Evolutionary conservation across 2,888 invertebrate genomes (phyloP), one percentile per base, ranked within the genome.

Genomic region (Allolobophora icterica): DNA sequence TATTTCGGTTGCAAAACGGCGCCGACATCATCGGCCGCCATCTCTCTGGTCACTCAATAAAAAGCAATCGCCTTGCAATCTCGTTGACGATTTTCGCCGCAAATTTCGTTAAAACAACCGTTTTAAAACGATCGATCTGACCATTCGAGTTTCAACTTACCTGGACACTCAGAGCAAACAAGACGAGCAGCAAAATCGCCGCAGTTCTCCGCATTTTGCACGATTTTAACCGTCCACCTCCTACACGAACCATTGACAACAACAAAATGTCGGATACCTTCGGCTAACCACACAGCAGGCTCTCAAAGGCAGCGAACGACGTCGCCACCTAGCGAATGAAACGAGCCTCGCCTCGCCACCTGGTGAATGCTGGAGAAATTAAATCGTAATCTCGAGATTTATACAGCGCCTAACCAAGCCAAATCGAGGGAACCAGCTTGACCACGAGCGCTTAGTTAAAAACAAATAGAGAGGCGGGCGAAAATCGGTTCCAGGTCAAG

Each of bases 191-290:
- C 35, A 87, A 35, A 87, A 35, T 87, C 87, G 87, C 87, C n/a
- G 87, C 87, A 87, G 17, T 87, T 87, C 35, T 35, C 87, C 87
- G 35, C 87, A 87, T 87, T 87, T 87, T 87, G 35, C 87, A 21
- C 87, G 87, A 34, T 13, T 87, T 87, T 38, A 87, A 38, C 6
- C n/a, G 71, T 71, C 71, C 71, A 21, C 87, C 21, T 35, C 87
- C 17, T 2, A 87, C 35, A 19, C 87, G 0, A 2, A 34, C 87
- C 21, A 35, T 87, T 87, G 87, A 34, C 87, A 87, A 87, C 35
- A 34, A 87, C 35, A 87, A 87, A 87, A 87, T 87, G 87, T 87
- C 87, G 87, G 87, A 71, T n/a, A 5, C n/a, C 15, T 71, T 71
- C 8, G 71, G n/a, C 13, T 24, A 11, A 8, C 71, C 4, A 13